Conservation (phyloP, 2,888 invertebrate species). For the Oasisia sp. region DNA sequence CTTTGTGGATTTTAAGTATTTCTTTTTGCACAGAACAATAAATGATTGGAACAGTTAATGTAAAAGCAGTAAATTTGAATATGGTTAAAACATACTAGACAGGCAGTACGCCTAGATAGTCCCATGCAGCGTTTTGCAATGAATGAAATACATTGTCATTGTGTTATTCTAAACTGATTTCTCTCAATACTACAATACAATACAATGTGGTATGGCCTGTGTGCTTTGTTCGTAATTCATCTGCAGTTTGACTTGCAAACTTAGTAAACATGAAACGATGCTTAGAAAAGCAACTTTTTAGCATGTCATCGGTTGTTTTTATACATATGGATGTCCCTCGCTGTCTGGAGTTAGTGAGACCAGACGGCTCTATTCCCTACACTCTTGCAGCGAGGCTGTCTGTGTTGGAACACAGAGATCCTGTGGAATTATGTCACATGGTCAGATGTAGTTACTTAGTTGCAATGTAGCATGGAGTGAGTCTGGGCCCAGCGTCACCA, state of each 20-base stretch:
- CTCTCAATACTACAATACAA: too few species aligned
- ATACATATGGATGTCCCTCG: not conserved
- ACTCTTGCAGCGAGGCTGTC: not conserved
- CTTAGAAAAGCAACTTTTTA: not conserved
- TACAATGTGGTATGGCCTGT: too few species aligned
- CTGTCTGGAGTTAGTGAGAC: not conserved
- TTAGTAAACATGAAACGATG: not conserved
- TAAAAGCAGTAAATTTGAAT: too few species aligned
- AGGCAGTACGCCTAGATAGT: too few species aligned
- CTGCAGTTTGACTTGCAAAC: not conserved
- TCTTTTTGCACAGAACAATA: too few species aligned
- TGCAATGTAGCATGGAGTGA: not conserved
- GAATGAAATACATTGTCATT: too few species aligned
- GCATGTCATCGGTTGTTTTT: not conserved
- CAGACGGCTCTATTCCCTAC: not conserved
- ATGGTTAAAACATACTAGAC: too few species aligned
- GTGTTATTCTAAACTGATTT: too few species aligned
- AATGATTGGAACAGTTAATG: too few species aligned
- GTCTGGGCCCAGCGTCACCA: not conserved
- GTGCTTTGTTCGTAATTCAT: not conserved
- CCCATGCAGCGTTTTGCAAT: too few species aligned
- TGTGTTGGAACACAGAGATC: not conserved
- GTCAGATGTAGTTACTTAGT: not conserved
- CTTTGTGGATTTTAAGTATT: too few species aligned
- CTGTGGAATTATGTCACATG: not conserved